Evolutionary conservation across 2,888 invertebrate genomes (phyloP), one percentile per base, ranked within the genome.

Genomic region (Tethea ocularis): DNA sequence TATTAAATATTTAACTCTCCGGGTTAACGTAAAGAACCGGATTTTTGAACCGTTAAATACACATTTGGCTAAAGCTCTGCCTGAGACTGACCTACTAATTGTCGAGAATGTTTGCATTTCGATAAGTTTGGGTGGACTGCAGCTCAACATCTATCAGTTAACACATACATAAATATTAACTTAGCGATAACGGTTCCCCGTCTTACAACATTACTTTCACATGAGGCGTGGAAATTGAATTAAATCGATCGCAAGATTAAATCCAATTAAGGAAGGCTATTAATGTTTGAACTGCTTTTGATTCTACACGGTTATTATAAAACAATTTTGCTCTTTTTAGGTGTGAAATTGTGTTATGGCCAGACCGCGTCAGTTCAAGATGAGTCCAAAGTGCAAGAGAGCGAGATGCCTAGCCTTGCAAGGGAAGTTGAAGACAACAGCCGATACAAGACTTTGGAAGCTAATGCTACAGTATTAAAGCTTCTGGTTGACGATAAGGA

Each of bases 371-470:
- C 69, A 10, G 64, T 71, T 1, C 64, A 74, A 62, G 64, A 68
- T 67, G 57, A 59, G 2, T 46, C 20, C 10, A 75, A 67, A 55
- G 64, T 68, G 26, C 77, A 80, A 61, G 84, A 84, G 60, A 81
- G 67, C 41, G 78, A 82, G 1, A 69, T 85, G 53, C 84, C 88
- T n/a, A 88, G 82, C 58, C 78, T 91, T 4, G 74, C 83, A 11
- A 86, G 83, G 64, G 92, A 92, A 71, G 88, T 89, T 2, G 91
- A 93, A 72, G 93, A 93, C 71, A 93, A 91, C 77, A 91, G 92
- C 62, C 84, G 91, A 55, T 93, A 93, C 75, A 93, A 93, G 68
- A 93, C 93, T 24, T 69, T 93, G 59, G 89, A 92, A 68, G 93
- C 91, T 11, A 93, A 93, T 66, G 90, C 88, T 2, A 92, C 93